Conservation (phyloP, 2,888 invertebrate species). For the Micoletzkya japonica region DNA sequence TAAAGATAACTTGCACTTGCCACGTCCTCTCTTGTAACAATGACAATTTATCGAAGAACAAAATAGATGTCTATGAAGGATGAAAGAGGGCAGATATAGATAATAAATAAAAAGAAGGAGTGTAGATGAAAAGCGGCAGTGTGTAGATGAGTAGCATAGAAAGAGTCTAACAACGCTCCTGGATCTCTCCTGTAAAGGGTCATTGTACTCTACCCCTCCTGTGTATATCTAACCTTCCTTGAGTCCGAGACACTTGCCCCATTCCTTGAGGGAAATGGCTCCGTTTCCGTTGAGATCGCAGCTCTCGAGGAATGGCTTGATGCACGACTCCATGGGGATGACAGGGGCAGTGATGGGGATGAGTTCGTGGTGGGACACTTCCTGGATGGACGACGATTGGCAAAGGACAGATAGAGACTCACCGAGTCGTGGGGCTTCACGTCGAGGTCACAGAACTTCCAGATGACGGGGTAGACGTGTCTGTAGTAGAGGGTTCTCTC, state of each 20-base stretch:
- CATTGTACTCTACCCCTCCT: neutral
- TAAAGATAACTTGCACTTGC: neutral
- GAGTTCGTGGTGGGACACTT: slow-evolving; percentile 87
- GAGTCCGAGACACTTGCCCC: slow-evolving; percentile 79
- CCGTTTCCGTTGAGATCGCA: slow-evolving; percentile 89
- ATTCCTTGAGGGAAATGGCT: slow-evolving; percentile 85
- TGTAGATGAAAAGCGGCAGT: neutral
- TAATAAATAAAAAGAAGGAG: neutral
- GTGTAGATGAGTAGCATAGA: neutral
- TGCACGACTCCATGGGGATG: slow-evolving; percentile 94
- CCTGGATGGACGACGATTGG: slow-evolving; percentile 31
- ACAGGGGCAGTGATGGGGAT: slow-evolving; percentile 93
- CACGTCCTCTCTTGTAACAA: no score
- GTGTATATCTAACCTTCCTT: slow-evolving; percentile 74
- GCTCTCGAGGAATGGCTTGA: slow-evolving; percentile 88
- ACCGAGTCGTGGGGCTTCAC: slow-evolving; percentile 85
- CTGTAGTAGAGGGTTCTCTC: neutral
- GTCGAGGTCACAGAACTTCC: slow-evolving; percentile 95
- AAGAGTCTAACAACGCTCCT: slow-evolving; percentile 53
- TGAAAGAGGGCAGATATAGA: neutral
- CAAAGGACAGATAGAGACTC: neutral
- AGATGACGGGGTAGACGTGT: slow-evolving; percentile 82
- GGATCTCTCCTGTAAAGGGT: slow-evolving; percentile 52
- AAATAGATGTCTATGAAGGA: neutral
- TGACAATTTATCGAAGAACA: no score